A percentile compares a stretch with the other conserved stretches of the same genome.
These are phyloP conservation scores for Poecilia wingei DNA, from an alignment of 2,797 vertebrate species.

Conservation along the genomic window DNA sequence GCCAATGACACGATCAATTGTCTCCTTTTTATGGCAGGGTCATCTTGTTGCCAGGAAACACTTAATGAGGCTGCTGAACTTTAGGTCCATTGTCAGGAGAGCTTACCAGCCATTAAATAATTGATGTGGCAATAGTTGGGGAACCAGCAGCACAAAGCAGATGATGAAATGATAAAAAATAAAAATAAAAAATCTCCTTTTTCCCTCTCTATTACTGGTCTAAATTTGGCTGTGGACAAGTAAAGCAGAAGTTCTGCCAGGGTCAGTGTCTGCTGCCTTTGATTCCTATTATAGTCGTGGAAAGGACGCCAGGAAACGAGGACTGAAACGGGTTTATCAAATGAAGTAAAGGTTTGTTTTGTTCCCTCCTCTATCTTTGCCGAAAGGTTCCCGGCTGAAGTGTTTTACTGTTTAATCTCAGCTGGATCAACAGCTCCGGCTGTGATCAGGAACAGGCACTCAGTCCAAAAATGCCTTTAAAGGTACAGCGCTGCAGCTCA, in stretches of 20 bases:
- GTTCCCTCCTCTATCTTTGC: slow-evolving; percentile 55
- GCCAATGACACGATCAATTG: slow-evolving; percentile 16
- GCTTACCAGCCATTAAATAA: slow-evolving; percentile 25
- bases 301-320: slow-evolving; percentile 55
- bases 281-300: slow-evolving; percentile 69
- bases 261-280: slow-evolving; percentile 62
- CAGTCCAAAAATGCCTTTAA: slow-evolving; percentile 28
- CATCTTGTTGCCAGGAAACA: slow-evolving; percentile 61
- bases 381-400: slow-evolving; percentile 51
- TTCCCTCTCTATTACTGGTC: slow-evolving; percentile 32
- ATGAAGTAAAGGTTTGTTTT: slow-evolving; percentile 66
- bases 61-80: slow-evolving; percentile 60
- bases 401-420: slow-evolving; percentile 64
- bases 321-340: slow-evolving; percentile 65
- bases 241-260: slow-evolving; percentile 51
- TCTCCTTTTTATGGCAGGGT: slow-evolving; percentile 34
- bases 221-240: slow-evolving; percentile 40
- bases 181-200: neutral
- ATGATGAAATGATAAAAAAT: neutral
- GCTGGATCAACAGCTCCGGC: slow-evolving; percentile 41
- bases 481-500: slow-evolving; percentile 3
- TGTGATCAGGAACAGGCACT: slow-evolving; percentile 22
- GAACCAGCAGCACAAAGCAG: slow-evolving; percentile 5
- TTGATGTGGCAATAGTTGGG: slow-evolving; percentile 8
- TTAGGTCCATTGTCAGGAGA: slow-evolving; percentile 35